These are phyloP conservation scores for Geococcyx californianus DNA, from an alignment of 2,113 vertebrate species.

Conservation along the genomic window DNA sequence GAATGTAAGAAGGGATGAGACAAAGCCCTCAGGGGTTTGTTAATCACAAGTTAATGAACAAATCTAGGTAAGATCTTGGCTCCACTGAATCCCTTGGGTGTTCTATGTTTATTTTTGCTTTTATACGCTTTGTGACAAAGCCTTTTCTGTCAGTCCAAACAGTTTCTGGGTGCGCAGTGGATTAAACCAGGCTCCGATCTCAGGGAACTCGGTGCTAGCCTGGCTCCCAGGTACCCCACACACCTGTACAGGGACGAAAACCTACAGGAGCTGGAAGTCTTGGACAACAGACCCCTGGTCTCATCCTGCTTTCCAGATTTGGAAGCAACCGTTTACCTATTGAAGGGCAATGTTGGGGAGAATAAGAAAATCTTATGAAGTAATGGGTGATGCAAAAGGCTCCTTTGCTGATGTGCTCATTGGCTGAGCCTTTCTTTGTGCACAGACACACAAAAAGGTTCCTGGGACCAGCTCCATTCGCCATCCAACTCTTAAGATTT, in stretches of 20 bases:
- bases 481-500: background rate
- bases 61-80: background rate
- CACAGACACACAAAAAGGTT: background rate
- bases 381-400: background rate
- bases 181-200: background rate
- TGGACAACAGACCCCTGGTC: background rate
- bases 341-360: background rate
- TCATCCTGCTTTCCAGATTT: background rate
- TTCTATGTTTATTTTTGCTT: background rate
- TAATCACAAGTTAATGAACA: background rate
- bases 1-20: background rate
- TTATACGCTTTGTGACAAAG: background rate
- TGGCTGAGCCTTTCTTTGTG: background rate
- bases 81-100: background rate
- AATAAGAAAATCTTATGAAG: background rate
- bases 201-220: no score
- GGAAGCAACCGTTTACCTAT: background rate
- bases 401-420: background rate
- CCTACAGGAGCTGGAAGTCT: rapidly evolving
- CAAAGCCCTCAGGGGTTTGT: background rate
- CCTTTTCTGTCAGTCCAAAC: background rate
- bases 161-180: background rate
- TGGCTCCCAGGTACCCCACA: background rate
- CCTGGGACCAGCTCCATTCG: background rate
- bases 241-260: background rate